Percentiles rank a stretch among this genome's conserved stretches.
Conservation (phyloP, 2,888 invertebrate species). For the Sphecodes monilicornis region DNA sequence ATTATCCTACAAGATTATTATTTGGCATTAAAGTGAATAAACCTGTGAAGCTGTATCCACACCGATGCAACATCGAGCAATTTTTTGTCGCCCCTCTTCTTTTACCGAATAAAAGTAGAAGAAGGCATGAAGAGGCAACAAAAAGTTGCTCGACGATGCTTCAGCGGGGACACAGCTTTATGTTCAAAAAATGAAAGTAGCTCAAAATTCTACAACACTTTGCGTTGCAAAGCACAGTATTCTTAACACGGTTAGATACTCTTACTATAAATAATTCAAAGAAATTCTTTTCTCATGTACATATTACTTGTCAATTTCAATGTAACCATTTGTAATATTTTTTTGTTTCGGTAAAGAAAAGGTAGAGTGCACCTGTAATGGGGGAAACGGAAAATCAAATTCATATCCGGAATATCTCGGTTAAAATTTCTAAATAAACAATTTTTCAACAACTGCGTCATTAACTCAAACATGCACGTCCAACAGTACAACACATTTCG, state of each 20-base stretch:
- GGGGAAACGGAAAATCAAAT: background rate
- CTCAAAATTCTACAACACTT: slow-evolving; percentile 4
- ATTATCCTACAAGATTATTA: background rate
- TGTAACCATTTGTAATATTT: background rate
- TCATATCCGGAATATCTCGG: background rate
- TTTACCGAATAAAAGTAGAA: background rate
- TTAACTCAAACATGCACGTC: background rate
- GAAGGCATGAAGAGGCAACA: background rate
- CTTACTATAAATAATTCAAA: background rate
- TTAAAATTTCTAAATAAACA: background rate
- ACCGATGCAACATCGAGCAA: background rate
- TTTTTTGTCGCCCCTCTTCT: background rate
- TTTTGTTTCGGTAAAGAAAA: background rate
- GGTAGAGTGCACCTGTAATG: background rate
- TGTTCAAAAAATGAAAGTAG: background rate
- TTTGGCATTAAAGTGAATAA: background rate
- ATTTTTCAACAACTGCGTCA: background rate
- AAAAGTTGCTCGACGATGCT: background rate
- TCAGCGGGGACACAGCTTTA: background rate
- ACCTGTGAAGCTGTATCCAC: background rate
- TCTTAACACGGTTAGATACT: slow-evolving; percentile 11
- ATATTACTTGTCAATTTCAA: background rate
- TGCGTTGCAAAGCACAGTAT: slow-evolving; percentile 6
- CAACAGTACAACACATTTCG: background rate
- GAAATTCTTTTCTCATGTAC: background rate